phyloP scores from a whole-genome alignment of 2,888 invertebrate species.

The Sinhomidia bicolor region DNA sequence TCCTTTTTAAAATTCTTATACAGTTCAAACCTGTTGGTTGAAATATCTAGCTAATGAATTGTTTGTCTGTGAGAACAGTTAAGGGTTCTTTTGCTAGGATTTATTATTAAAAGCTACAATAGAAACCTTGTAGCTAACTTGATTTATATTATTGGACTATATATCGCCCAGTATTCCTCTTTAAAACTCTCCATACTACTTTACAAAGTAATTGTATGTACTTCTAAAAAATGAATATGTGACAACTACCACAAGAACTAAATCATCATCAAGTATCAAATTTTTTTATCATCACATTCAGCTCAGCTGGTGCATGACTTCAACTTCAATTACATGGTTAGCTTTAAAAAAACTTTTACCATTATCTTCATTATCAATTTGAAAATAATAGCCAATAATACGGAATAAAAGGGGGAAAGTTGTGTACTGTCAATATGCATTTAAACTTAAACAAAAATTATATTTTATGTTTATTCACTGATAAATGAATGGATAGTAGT shows the following conservation, averaged over 20 bases:
- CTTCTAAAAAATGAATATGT: not conserved
- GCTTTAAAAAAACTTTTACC: too few species aligned
- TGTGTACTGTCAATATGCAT: not conserved
- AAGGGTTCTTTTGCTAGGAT: not conserved
- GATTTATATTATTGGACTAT: not conserved
- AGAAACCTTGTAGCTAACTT: not conserved
- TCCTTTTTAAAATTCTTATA: not conserved
- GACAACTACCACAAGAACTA: not conserved
- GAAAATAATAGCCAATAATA: too few species aligned
- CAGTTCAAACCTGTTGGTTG: not conserved
- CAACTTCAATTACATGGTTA: too few species aligned
- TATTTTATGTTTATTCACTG: not conserved
- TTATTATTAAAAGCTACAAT: not conserved
- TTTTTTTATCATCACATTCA: not conserved
- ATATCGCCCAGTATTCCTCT: not conserved
- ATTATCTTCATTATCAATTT: too few species aligned
- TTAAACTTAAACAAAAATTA: too few species aligned
- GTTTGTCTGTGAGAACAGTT: not conserved
- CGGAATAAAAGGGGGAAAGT: too few species aligned
- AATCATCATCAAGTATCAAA: not conserved
- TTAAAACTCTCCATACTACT: not conserved
- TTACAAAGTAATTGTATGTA: not conserved
- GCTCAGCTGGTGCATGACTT: too few species aligned
- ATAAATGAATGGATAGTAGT: too few species aligned
- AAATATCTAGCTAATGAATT: not conserved